Evolutionary conservation across 2,888 invertebrate genomes (phyloP).

Genomic region (Pyrrhosoma nymphula): DNA sequence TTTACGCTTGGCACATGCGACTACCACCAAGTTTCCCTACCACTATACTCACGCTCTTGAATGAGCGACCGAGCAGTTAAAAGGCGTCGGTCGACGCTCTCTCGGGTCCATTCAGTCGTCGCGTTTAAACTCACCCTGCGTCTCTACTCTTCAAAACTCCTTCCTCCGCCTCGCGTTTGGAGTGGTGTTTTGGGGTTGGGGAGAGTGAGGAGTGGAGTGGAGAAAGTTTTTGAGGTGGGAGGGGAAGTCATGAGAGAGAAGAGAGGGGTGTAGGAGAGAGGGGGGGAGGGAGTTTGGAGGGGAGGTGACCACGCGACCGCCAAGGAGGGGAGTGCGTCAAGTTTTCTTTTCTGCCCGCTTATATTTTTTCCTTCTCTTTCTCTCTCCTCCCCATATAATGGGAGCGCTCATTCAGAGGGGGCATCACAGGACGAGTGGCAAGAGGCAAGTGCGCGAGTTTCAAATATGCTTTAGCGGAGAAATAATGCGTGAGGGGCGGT

Average conservation of each 20-base stretch:
- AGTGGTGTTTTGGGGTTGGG: neutral
- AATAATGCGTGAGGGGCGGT: too few relatives aligned
- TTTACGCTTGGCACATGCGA: too few relatives aligned
- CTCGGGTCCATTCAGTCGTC: neutral
- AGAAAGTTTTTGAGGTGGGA: neutral
- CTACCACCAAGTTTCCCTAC: too few relatives aligned
- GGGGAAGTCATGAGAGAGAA: neutral
- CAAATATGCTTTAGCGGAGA: neutral
- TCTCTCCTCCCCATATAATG: neutral
- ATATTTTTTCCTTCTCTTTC: neutral
- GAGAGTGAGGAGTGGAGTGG: neutral
- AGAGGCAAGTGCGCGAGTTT: neutral
- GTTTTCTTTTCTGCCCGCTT: neutral
- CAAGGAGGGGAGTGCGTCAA: neutral
- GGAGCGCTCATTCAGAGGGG: constrained; percentile 8
- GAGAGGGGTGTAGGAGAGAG: neutral
- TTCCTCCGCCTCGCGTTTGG: neutral
- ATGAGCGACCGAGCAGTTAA: neutral
- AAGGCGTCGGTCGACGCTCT: neutral
- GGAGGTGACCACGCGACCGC: neutral
- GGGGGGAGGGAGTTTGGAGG: neutral
- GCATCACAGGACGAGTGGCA: neutral
- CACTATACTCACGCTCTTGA: neutral
- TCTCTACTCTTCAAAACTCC: neutral
- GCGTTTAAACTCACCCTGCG: neutral